A percentile compares a stretch with the other conserved stretches of the same genome.
Conservation (phyloP, 2,113 vertebrate genomes). For the Sula dactylatra region DNA sequence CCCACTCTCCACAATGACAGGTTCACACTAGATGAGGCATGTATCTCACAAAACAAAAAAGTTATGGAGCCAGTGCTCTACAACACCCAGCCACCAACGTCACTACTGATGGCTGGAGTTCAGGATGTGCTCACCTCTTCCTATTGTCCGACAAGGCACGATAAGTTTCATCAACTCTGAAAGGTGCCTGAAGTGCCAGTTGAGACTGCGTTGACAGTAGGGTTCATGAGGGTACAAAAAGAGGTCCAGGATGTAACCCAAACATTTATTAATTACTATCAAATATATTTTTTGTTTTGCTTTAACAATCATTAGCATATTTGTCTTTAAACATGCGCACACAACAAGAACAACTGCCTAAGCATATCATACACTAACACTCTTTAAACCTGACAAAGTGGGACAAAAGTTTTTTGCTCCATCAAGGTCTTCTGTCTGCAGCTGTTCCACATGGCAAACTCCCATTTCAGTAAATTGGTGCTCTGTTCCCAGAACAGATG, state of each 20-base stretch:
- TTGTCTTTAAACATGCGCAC: background rate
- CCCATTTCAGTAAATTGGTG: constrained; percentile 9
- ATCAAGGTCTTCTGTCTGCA: constrained; percentile 3
- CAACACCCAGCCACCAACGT: accelerated
- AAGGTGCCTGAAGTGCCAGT: background rate
- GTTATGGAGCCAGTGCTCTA: background rate
- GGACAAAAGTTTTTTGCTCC: background rate
- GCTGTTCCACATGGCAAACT: constrained; percentile 32
- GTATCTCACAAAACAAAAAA: background rate
- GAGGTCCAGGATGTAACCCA: background rate
- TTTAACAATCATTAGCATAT: background rate
- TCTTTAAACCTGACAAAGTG: background rate
- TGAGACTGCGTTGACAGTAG: background rate
- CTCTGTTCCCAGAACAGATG: constrained; percentile 29
- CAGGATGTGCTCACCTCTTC: accelerated
- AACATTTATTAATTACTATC: background rate
- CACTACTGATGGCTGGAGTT: background rate
- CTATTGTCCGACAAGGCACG: accelerated
- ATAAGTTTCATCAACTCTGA: background rate
- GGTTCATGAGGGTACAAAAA: background rate
- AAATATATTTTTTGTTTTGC: background rate
- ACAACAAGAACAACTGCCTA: background rate
- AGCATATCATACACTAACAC: background rate
- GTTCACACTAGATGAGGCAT: background rate
- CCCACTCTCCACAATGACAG: background rate